phyloP scores from a whole-genome alignment of 1,140 invertebrate species.

The Apis laboriosa region DNA sequence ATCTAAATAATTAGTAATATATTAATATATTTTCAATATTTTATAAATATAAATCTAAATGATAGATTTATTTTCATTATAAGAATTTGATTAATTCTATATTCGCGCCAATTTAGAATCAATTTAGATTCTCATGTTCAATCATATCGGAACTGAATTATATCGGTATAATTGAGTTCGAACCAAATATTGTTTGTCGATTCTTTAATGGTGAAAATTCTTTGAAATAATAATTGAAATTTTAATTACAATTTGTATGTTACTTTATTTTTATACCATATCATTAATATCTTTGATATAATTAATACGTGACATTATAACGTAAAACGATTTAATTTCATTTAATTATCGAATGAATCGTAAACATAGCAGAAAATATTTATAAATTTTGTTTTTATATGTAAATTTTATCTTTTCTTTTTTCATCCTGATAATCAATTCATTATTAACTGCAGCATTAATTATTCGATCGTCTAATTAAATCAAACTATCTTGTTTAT shows the following conservation, averaged over 20 bases:
- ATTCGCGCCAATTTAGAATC: neutral
- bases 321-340: neutral
- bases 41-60: too few relatives aligned
- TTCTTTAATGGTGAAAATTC: neutral
- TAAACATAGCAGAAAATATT: neutral
- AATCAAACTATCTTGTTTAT: neutral
- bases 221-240: neutral
- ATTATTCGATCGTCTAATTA: neutral
- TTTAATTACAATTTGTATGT: neutral
- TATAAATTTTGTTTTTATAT: neutral
- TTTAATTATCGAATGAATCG: neutral
- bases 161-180: slow-evolving; percentile 7
- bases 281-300: neutral
- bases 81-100: neutral
- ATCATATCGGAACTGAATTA: neutral
- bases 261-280: neutral
- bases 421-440: neutral
- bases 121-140: neutral
- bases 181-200: neutral
- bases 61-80: neutral
- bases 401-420: neutral
- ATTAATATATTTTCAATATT: too few relatives aligned
- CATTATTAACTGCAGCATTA: neutral
- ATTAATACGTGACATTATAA: neutral
- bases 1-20: too few relatives aligned